Conservation (phyloP, 2,888 invertebrate genomes). For the Lepidochrysops patricia region DNA sequence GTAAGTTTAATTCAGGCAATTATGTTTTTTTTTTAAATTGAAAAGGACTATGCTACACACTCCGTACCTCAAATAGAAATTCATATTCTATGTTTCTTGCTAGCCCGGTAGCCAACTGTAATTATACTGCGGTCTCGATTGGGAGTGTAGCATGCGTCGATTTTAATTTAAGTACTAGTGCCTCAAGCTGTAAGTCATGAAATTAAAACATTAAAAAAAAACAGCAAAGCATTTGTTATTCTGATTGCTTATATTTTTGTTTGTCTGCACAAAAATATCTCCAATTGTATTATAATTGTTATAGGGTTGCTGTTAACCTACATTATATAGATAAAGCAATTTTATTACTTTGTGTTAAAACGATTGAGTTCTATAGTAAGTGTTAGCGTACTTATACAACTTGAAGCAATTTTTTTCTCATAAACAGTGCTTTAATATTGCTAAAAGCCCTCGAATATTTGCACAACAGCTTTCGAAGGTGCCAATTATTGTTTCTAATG, state of each 20-base stretch:
- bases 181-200: neutral
- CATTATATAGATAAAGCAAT: neutral
- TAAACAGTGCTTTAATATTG: neutral
- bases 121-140: neutral
- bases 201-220: neutral
- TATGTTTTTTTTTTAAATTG: neutral
- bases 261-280: neutral
- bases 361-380: neutral
- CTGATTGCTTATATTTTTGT: neutral
- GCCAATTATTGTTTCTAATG: too few relatives aligned
- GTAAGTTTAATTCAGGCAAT: neutral
- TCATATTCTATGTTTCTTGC: neutral
- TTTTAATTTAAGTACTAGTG: neutral
- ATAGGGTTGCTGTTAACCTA: constrained; percentile 3
- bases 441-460: too few relatives aligned
- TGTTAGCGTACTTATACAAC: too few relatives aligned
- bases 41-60: neutral
- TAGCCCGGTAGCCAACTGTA: too few relatives aligned
- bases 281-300: constrained; percentile 6
- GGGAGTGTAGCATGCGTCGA: neutral
- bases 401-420: neutral
- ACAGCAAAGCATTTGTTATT: neutral
- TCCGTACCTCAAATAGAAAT: neutral
- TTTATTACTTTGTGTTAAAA: neutral
- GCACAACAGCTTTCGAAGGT: too few relatives aligned